phyloP scores from a whole-genome alignment of 2,113 vertebrate genomes.

The Microtus oregoni region DNA sequence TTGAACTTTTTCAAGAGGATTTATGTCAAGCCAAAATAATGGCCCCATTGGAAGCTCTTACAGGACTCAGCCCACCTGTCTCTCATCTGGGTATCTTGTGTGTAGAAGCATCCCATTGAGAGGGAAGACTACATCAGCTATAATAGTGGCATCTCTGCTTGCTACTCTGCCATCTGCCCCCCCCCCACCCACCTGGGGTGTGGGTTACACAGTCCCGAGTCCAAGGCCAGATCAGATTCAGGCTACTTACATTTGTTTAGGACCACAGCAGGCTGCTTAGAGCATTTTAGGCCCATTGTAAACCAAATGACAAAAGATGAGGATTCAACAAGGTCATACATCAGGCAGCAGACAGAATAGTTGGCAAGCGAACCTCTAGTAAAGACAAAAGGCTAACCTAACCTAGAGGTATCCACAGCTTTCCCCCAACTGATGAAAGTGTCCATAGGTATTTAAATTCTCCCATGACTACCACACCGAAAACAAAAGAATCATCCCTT shows the following conservation, averaged over 20 bases:
- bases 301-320: not conserved
- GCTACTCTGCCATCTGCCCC: not conserved
- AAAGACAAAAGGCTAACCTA: conserved; percentile 2
- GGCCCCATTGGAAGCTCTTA: not conserved
- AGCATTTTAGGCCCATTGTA: not conserved
- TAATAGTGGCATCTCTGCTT: not conserved
- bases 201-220: not conserved
- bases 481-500: conserved; percentile 1
- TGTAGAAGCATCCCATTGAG: not conserved
- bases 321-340: not conserved
- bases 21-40: not conserved
- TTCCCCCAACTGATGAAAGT: not conserved
- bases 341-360: not conserved
- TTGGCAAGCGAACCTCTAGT: not conserved
- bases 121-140: not conserved
- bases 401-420: not conserved
- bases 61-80: not conserved
- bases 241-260: not conserved
- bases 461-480: not conserved
- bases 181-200: too few relatives aligned
- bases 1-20: not conserved
- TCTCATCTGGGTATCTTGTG: not conserved
- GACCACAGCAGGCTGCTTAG: not conserved
- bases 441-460: not conserved
- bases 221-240: not conserved